A percentile compares a stretch with the other conserved stretches of the same genome.
These are phyloP conservation scores for Oscheius sp. DNA, from an alignment of 2,888 invertebrate genomes.

Conservation along the genomic window DNA sequence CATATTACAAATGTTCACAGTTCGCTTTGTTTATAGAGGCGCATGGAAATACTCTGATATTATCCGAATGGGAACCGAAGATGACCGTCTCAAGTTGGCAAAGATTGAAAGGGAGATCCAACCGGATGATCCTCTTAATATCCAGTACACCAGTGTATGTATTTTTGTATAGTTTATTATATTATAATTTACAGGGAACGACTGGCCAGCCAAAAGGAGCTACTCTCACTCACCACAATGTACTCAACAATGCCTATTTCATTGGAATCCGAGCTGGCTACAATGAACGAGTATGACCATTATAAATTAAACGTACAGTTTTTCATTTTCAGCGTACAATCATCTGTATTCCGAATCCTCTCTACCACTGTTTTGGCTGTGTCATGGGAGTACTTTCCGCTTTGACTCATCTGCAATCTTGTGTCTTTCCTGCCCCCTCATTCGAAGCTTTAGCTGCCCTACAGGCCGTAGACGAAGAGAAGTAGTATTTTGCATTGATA, in stretches of 20 bases:
- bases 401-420: slow-evolving; percentile 76
- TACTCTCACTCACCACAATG: slow-evolving; percentile 79
- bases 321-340: slow-evolving; percentile 41
- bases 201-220: slow-evolving; percentile 84
- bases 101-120: slow-evolving; percentile 78
- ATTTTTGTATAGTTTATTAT: background rate
- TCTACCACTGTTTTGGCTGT: slow-evolving; percentile 83
- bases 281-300: slow-evolving; percentile 45
- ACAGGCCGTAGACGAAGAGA: slow-evolving; percentile 80
- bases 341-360: slow-evolving; percentile 67
- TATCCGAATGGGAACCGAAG: slow-evolving; percentile 73
- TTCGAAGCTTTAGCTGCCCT: slow-evolving; percentile 80
- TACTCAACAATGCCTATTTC: slow-evolving; percentile 83
- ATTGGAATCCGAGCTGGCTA: slow-evolving; percentile 77
- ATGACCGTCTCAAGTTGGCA: slow-evolving; percentile 72
- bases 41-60: slow-evolving; percentile 76
- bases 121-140: slow-evolving; percentile 82
- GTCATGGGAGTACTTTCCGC: slow-evolving; percentile 79
- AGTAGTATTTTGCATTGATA: slow-evolving; percentile 74
- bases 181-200: slow-evolving; percentile 78
- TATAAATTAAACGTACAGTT: slow-evolving; percentile 2
- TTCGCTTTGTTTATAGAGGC: slow-evolving; percentile 74
- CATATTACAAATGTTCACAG: background rate
- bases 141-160: slow-evolving; percentile 74
- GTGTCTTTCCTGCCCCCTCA: slow-evolving; percentile 74